These are phyloP conservation scores for Athalia rosae DNA, from an alignment of 2,888 invertebrate genomes.

Conservation along the genomic window DNA sequence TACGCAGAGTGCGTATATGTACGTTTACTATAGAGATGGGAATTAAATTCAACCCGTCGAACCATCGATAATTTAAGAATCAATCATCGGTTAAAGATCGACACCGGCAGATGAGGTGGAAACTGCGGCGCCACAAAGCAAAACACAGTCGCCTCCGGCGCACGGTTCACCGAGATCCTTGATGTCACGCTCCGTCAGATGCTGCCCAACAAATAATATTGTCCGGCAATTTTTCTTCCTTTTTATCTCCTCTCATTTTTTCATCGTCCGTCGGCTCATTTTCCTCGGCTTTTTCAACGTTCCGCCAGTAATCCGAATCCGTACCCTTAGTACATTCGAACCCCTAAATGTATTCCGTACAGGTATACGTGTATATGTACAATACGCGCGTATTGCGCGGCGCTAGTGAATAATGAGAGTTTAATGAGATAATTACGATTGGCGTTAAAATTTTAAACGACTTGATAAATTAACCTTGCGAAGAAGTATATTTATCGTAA, in stretches of 20 bases:
- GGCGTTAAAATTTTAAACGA: too few relatives aligned
- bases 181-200: slow-evolving; percentile 27
- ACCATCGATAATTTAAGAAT: slow-evolving; percentile 43
- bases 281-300: not conserved
- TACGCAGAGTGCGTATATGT: not conserved
- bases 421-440: too few relatives aligned
- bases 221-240: not conserved
- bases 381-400: not conserved
- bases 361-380: too few relatives aligned
- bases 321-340: too few relatives aligned
- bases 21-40: not conserved
- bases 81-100: slow-evolving; percentile 44
- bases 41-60: slow-evolving; percentile 34
- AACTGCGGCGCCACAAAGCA: slow-evolving; percentile 41
- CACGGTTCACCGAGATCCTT: slow-evolving; percentile 22
- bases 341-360: too few relatives aligned
- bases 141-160: slow-evolving; percentile 26
- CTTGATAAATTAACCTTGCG: too few relatives aligned
- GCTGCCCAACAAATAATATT: slow-evolving; percentile 26
- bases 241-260: not conserved
- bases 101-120: slow-evolving; percentile 41
- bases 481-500: too few relatives aligned
- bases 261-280: not conserved
- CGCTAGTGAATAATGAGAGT: not conserved
- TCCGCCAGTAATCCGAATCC: too few relatives aligned